Evolutionary conservation across 2,888 invertebrate genomes (phyloP).

Genomic region (Thera obeliscata): DNA sequence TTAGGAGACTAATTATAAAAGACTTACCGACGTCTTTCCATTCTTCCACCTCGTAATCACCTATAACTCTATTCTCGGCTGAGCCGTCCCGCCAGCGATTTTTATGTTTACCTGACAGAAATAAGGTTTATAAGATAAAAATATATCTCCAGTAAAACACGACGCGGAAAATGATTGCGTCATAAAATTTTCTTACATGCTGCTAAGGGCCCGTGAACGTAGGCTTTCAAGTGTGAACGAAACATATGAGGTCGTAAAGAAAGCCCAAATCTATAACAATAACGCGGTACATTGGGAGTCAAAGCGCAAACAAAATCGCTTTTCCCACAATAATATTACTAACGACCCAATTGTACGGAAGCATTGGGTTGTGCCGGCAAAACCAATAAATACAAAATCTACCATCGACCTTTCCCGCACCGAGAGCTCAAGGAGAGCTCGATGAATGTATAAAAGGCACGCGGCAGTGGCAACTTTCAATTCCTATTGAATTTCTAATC

Average conservation of each 20-base stretch:
- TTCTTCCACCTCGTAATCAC: conserved; percentile 90
- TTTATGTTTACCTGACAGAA: conserved; percentile 81
- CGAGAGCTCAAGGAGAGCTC: conserved; percentile 54
- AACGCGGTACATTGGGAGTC: conserved; percentile 76
- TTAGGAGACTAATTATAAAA: conserved; percentile 12
- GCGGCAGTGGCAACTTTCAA: conserved; percentile 63
- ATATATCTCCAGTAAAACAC: conserved; percentile 50
- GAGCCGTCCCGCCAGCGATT: conserved; percentile 83
- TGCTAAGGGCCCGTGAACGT: conserved; percentile 63
- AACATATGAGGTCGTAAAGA: conserved; percentile 71
- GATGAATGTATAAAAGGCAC: conserved; percentile 72
- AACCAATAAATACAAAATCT: conserved; percentile 82
- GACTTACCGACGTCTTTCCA: conserved; percentile 88
- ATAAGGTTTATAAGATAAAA: conserved; percentile 51
- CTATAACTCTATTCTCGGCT: conserved; percentile 85
- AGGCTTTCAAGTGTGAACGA: conserved; percentile 67
- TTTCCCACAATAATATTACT: conserved; percentile 82
- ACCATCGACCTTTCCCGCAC: conserved; percentile 68
- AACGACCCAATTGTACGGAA: conserved; percentile 82
- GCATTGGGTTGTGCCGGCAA: conserved; percentile 74
- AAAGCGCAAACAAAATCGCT: conserved; percentile 81
- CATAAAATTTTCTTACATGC: conserved; percentile 62
- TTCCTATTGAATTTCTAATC: conserved; percentile 64
- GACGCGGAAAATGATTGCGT: conserved; percentile 60
- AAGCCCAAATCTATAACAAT: conserved; percentile 78